Base-by-base conservation (phyloP, 2,888 invertebrate species). In the Nemurella pictetii region DNA sequence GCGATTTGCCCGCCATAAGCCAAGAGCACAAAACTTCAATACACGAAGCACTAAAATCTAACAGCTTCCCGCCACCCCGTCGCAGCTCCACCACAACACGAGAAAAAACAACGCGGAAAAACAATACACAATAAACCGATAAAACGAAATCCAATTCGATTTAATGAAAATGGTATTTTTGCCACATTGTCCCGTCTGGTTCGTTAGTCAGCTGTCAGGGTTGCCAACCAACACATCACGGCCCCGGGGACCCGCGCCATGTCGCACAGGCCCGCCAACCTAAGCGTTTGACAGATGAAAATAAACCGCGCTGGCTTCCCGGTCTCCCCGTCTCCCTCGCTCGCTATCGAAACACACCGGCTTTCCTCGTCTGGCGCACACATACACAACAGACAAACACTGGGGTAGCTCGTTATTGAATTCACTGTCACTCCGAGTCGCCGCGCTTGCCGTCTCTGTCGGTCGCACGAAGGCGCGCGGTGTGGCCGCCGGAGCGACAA, bases 401-500 rank as follows among this genome's bases (percentile, higher is more conserved):
- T 2, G 55, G 55, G 55, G 55, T 55, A 20, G 20, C 55, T 55
- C 28, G 9, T 82, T 82, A 82, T 82, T 82, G 82, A 82, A 55
- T 82, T 72, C 28, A 27, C 55, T 82, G 82, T 82, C 82, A 82
- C 82, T 55, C 28, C 9, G 82, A 36, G 72, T 12, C 77, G 15
- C 55, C 15, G 1, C 55, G 1, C 55, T 2, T 55, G 55, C 55
- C 12, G 2, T 55, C 29, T 78, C 28, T 78, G 15, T 78, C 30
- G 28, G 29, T 5, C 20, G 5, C 78, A 78, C 78, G 5, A 27
- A 27, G 20, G 72, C 12, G 82, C 32, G n/a, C 32, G 36, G 0
- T 20, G 32, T 7, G 35, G 80, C 12, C 55, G 12, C 15, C 20
- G 20, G 55, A 7, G 55, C 55, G 55, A 55, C 55, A 55, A 75